Base-by-base conservation (phyloP, 2,888 invertebrate species). In the Perithous albicinctus region DNA sequence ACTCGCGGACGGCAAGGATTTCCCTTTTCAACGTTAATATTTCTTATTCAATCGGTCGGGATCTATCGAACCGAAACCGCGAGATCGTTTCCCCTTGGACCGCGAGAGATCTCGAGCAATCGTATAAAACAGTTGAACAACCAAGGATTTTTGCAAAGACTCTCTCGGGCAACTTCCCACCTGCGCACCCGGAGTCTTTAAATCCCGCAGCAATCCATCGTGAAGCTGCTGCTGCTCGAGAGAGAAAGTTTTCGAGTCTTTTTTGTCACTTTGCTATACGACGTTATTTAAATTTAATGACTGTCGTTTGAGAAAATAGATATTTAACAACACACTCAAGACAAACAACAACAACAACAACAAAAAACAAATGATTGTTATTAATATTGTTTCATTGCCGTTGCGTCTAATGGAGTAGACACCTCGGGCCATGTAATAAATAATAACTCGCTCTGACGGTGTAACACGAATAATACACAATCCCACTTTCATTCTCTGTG, bases 401-500 rank as follows among this genome's bases (percentile, higher is more conserved):
- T 69, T 18, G 54, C 54, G 54, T 43, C 41, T 70, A 56, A 70
- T 70, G 26, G 56, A 70, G 54, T 70, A n/a, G 56, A 29, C 26
- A 26, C 29, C 10, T 56, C 70, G 23, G 18, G 46, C 18, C 18
- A 46, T 18, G 59, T 72, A 59, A 72, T 72, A 72, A n/a, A 72
- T 46, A 46, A 59, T 29, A 41, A 32, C 46, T 18, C 32, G 5
- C 26, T 8, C 12, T 35, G 43, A 8, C 56, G 29, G 26, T 29
- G 56, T 43, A 63, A 69, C 46, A 32, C 59, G 32, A 32, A 70
- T 75, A 81, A 77, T 77, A 54, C 61, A 73, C 77, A 67, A 80
- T 80, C 23, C 54, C 80, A 81, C 83, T 87, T 85, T 87, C 85
- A 80, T 87, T 87, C 73, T 67, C 79, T 85, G n/a, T n/a, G 72